Evolutionary conservation across 2,888 invertebrate genomes (phyloP).

Genomic region (Melanchra persicariae): DNA sequence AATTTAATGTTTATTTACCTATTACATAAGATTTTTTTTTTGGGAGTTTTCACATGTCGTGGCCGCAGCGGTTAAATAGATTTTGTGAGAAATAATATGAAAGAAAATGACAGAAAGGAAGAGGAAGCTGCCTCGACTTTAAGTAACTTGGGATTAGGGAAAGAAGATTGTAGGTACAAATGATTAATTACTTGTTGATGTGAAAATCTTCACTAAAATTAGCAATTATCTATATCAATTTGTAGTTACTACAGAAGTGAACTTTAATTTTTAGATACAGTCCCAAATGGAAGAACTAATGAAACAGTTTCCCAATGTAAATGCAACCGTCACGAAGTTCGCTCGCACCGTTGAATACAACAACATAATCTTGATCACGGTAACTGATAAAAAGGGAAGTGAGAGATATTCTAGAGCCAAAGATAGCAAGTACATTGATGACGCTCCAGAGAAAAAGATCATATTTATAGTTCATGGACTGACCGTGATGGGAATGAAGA

Average conservation of each 20-base stretch:
- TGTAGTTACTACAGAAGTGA: not conserved
- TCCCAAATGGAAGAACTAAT: constrained; percentile 68
- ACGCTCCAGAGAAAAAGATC: constrained; percentile 80
- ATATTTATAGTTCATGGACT: constrained; percentile 85
- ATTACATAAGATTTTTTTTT: too few species aligned
- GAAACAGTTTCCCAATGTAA: constrained; percentile 67
- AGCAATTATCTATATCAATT: not conserved
- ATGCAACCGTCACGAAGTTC: constrained; percentile 72
- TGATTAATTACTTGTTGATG: not conserved
- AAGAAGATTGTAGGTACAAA: not conserved
- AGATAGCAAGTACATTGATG: constrained; percentile 77
- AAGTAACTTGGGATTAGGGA: not conserved
- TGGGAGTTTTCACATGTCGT: too few species aligned
- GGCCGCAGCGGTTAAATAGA: too few species aligned
- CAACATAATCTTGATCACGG: constrained; percentile 79
- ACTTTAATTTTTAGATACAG: constrained; percentile 70
- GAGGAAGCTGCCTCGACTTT: not conserved
- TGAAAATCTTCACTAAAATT: not conserved
- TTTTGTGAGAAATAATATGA: not conserved
- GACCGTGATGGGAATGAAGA: constrained; percentile 74
- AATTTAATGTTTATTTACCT: too few species aligned
- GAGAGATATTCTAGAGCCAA: constrained; percentile 69
- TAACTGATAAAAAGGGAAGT: constrained; percentile 60
- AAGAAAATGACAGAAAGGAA: not conserved
- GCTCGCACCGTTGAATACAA: constrained; percentile 81